phyloP scores from a whole-genome alignment of 2,888 invertebrate genomes.

The Portevinia maculata region DNA sequence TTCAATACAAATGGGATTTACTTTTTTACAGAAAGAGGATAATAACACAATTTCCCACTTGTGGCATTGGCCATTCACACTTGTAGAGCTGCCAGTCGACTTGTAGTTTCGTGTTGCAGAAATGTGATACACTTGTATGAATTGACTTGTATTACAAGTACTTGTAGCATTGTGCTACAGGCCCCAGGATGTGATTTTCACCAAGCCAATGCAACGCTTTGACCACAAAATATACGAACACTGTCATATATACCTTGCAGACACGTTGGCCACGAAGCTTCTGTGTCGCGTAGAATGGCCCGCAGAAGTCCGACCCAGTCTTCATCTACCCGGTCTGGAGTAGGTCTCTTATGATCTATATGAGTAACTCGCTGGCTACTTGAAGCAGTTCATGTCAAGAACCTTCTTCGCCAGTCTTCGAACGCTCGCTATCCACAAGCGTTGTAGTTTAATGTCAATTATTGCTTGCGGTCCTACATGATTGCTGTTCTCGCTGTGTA shows the following conservation, averaged over 20 bases:
- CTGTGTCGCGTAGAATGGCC: not conserved
- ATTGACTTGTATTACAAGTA: too few species aligned
- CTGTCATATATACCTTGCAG: not conserved
- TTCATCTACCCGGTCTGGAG: too few species aligned
- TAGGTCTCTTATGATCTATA: too few species aligned
- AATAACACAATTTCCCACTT: too few species aligned
- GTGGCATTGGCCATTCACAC: too few species aligned
- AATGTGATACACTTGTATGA: too few species aligned
- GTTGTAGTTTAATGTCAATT: conserved; percentile 18
- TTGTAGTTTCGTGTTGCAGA: too few species aligned
- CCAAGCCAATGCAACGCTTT: conserved; percentile 8
- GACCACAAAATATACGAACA: conserved; percentile 6
- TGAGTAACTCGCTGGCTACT: too few species aligned
- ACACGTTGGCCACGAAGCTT: not conserved
- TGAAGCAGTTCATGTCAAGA: conserved; percentile 12
- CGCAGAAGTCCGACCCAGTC: not conserved
- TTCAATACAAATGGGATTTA: too few species aligned
- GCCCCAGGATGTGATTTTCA: conserved; percentile 9
- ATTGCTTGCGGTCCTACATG: conserved; percentile 26
- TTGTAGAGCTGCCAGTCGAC: too few species aligned
- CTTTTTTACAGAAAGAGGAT: too few species aligned
- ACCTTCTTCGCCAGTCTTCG: not conserved
- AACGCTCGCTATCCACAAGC: conserved; percentile 23
- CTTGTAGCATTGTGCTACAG: too few species aligned
- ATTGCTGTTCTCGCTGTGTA: conserved; percentile 21